phyloP scores from a whole-genome alignment of 2,888 invertebrate species.

The Temnothorax ravouxi region DNA sequence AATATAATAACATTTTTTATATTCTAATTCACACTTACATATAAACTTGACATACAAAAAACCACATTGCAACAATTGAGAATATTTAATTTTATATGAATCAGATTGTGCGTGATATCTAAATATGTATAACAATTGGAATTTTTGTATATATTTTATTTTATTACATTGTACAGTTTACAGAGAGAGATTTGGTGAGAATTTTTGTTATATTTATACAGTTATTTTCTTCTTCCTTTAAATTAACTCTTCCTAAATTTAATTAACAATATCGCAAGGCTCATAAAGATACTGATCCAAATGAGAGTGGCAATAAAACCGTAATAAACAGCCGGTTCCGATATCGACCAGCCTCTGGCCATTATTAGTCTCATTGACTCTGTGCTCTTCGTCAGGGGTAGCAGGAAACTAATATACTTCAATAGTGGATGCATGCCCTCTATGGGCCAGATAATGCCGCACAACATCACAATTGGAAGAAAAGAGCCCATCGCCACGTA shows the following conservation, averaged over 20 bases:
- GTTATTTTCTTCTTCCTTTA: background rate
- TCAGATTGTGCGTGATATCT: background rate
- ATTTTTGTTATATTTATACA: conserved; percentile 8
- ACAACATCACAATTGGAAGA: conserved; percentile 94
- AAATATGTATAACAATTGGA: conserved; percentile 7
- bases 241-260: conserved; percentile 94
- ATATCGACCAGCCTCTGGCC: conserved; percentile 93
- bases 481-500: conserved; percentile 95
- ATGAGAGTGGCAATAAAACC: conserved; percentile 93
- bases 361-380: conserved; percentile 95
- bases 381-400: conserved; percentile 95
- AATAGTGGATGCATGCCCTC: conserved; percentile 95
- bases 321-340: conserved; percentile 91
- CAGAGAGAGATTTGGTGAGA: background rate
- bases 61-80: background rate
- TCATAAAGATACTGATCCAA: conserved; percentile 93
- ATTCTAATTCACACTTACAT: background rate
- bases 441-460: conserved; percentile 97
- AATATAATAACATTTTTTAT: background rate
- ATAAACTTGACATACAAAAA: background rate
- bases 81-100: background rate
- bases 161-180: conserved; percentile 11
- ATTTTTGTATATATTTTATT: conserved; percentile 5
- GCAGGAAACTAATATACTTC: conserved; percentile 90
- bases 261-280: conserved; percentile 91